Percentiles rank a stretch among this genome's conserved stretches.
These are phyloP conservation scores for Nanger granti DNA, from an alignment of 2,113 vertebrate species.

Conservation along the genomic window DNA sequence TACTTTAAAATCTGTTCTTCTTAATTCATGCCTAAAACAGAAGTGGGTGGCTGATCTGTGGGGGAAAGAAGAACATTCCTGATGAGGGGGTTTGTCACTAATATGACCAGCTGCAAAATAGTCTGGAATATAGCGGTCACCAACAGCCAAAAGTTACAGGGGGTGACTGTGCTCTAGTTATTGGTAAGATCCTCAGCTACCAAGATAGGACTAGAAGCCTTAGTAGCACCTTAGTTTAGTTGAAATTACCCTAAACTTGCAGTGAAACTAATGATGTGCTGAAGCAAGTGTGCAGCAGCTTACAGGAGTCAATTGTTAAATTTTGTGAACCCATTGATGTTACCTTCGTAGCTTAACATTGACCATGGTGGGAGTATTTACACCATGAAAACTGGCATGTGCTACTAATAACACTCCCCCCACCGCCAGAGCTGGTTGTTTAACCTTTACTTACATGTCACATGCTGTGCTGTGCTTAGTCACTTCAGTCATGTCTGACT, in stretches of 20 bases:
- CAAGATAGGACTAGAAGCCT: background rate
- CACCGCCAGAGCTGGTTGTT: background rate
- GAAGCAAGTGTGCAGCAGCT: background rate
- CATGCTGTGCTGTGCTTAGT: background rate
- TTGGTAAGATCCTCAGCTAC: background rate
- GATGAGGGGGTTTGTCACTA: conserved; percentile 22
- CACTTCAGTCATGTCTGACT: background rate
- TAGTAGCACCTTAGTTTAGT: background rate
- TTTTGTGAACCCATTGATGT: background rate
- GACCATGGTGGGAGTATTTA: background rate
- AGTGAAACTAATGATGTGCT: background rate
- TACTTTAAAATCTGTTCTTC: conserved; percentile 19
- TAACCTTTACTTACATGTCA: background rate
- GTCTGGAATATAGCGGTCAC: background rate
- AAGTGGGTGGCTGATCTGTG: background rate
- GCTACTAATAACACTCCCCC: background rate
- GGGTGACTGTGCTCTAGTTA: background rate
- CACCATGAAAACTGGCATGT: background rate
- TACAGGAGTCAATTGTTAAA: background rate
- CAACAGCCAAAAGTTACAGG: background rate
- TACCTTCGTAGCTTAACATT: background rate
- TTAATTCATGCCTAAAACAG: conserved; percentile 31
- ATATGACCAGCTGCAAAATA: conserved; percentile 3
- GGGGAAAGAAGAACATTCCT: background rate
- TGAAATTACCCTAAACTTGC: background rate